A percentile compares a stretch with the other conserved stretches of the same genome.
Conservation (phyloP, 2,888 invertebrate genomes). For the Apodemia zela region DNA sequence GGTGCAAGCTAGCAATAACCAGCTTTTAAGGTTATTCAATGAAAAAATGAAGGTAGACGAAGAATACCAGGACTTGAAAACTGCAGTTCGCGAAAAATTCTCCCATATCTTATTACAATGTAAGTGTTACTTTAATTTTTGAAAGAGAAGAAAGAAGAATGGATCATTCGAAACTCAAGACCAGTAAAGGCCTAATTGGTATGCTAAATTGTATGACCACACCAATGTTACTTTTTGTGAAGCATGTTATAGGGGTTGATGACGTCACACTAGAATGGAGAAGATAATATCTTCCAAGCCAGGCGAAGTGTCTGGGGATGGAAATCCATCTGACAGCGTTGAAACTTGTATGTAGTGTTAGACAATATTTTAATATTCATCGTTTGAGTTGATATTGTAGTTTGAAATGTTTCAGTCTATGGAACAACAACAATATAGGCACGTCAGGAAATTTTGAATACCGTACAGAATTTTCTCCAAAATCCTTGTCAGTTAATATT, state of each 20-base stretch:
- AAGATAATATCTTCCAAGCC: no score
- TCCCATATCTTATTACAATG: conserved; percentile 92
- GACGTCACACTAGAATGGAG: no score
- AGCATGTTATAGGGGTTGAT: not conserved
- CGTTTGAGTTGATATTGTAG: not conserved
- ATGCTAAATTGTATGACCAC: not conserved
- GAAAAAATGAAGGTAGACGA: conserved; percentile 93
- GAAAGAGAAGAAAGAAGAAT: not conserved
- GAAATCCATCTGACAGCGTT: no score
- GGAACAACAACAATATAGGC: no score
- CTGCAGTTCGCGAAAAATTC: conserved; percentile 89
- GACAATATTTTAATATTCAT: not conserved
- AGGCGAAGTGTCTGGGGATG: no score
- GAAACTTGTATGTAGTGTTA: no score
- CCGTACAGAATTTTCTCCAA: not conserved
- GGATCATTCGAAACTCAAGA: not conserved
- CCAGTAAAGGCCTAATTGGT: not conserved
- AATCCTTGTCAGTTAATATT: not conserved
- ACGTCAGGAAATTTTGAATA: not conserved
- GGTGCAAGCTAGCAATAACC: conserved; percentile 95
- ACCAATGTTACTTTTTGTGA: not conserved
- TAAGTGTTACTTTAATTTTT: conserved; percentile 79
- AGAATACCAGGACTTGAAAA: conserved; percentile 89
- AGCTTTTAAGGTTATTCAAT: conserved; percentile 90
- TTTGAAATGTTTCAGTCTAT: not conserved